Conservation (phyloP, 2,113 vertebrate genomes). For the Spea multiplicata region DNA sequence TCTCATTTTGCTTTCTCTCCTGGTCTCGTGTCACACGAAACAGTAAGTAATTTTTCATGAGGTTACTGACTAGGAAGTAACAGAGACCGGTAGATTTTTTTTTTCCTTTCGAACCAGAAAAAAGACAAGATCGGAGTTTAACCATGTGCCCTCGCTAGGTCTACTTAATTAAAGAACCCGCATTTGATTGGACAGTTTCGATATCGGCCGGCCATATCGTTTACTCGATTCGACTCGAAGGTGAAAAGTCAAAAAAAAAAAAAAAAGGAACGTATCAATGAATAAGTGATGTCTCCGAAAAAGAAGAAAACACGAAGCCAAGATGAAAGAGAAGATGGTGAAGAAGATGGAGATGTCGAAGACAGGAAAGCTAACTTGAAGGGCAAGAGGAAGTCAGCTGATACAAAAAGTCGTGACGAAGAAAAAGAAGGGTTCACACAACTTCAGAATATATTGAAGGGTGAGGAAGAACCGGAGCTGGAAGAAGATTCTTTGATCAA, state of each 20-base stretch:
- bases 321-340: slow-evolving; percentile 66
- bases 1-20: slow-evolving; percentile 76
- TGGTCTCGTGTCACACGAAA: slow-evolving; percentile 65
- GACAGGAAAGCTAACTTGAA: slow-evolving; percentile 57
- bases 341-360: slow-evolving; percentile 64
- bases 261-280: slow-evolving; percentile 60
- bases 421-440: slow-evolving; percentile 29
- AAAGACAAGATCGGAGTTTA: slow-evolving; percentile 37
- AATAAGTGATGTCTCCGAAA: slow-evolving; percentile 86
- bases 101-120: slow-evolving; percentile 7
- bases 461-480: slow-evolving; percentile 42
- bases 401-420: slow-evolving; percentile 48
- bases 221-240: slow-evolving; percentile 52
- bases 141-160: slow-evolving; percentile 42
- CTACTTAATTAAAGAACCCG: slow-evolving; percentile 40
- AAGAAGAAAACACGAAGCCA: slow-evolving; percentile 71
- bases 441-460: neutral
- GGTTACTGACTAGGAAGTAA: slow-evolving; percentile 56
- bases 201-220: slow-evolving; percentile 48
- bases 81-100: slow-evolving; percentile 46
- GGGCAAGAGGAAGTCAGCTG: slow-evolving; percentile 48
- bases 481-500: neutral
- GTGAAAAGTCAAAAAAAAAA: slow-evolving; percentile 32
- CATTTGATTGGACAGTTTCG: slow-evolving; percentile 40
- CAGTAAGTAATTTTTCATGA: slow-evolving; percentile 79